Conservation (phyloP, 2,113 vertebrate species). For the Nanger granti region DNA sequence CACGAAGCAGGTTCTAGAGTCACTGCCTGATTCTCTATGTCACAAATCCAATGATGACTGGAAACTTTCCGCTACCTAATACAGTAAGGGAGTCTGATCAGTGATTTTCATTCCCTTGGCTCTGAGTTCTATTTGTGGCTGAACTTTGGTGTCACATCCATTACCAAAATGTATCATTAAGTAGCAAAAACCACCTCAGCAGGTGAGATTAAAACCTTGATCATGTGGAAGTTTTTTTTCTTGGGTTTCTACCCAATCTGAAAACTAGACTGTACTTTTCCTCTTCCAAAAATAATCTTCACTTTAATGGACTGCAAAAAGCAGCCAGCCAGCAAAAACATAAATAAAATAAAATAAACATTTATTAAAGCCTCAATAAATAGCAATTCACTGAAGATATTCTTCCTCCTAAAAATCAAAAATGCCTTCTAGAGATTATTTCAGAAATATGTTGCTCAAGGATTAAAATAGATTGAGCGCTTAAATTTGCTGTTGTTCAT, state of each 20-base stretch:
- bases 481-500: conserved; percentile 14
- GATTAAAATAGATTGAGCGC: conserved; percentile 52
- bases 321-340: conserved; percentile 30
- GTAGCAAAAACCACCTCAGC: conserved; percentile 9
- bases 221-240: conserved; percentile 47
- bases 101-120: conserved; percentile 4
- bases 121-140: conserved; percentile 19
- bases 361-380: conserved; percentile 70
- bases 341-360: conserved; percentile 45
- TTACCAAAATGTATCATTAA: conserved; percentile 57
- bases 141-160: conserved; percentile 20
- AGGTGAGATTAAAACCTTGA: conserved; percentile 51
- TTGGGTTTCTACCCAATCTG: conserved; percentile 13
- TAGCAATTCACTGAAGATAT: conserved; percentile 53
- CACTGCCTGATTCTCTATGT: background rate
- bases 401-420: conserved; percentile 51
- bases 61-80: background rate
- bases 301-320: conserved; percentile 53
- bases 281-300: conserved; percentile 58
- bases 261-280: conserved; percentile 45
- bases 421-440: conserved; percentile 48
- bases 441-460: conserved; percentile 53
- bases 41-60: background rate
- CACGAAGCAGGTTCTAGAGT: conserved; percentile 39
- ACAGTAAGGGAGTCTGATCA: conserved; percentile 31